Conservation (phyloP, 2,888 invertebrate genomes). For the Drosophila diplacantha region DNA sequence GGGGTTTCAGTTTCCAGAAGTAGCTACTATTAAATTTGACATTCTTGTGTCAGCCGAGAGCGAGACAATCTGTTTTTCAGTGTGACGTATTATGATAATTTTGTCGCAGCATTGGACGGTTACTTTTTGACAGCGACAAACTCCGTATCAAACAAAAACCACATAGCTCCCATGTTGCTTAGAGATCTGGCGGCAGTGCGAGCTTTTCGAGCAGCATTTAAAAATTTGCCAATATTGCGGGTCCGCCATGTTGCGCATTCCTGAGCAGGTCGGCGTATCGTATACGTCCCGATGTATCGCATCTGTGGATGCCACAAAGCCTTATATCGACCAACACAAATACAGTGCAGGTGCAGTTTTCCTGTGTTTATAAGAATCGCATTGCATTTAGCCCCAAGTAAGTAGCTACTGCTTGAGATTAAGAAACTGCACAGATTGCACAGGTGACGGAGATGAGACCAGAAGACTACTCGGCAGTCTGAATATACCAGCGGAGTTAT, state of each 20-base stretch:
- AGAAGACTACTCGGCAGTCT: neutral
- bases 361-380: constrained; percentile 1
- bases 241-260: constrained; percentile 13
- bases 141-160: neutral
- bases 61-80: neutral
- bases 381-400: neutral
- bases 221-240: constrained; percentile 5
- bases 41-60: constrained; percentile 47
- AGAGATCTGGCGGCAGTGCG: neutral
- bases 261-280: constrained; percentile 10
- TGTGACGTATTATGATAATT: constrained; percentile 12
- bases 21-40: constrained; percentile 59
- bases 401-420: neutral
- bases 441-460: constrained; percentile 1
- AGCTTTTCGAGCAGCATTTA: neutral
- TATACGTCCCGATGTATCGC: constrained; percentile 8
- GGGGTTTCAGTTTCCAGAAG: constrained; percentile 26
- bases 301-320: constrained; percentile 6
- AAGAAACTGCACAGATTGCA: neutral
- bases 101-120: neutral
- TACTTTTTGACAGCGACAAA: neutral
- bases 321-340: constrained; percentile 6
- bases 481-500: neutral
- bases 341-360: constrained; percentile 7
- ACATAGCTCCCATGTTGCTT: neutral